phyloP scores from a whole-genome alignment of 2,888 invertebrate genomes.

The Amphipoea lucens region DNA sequence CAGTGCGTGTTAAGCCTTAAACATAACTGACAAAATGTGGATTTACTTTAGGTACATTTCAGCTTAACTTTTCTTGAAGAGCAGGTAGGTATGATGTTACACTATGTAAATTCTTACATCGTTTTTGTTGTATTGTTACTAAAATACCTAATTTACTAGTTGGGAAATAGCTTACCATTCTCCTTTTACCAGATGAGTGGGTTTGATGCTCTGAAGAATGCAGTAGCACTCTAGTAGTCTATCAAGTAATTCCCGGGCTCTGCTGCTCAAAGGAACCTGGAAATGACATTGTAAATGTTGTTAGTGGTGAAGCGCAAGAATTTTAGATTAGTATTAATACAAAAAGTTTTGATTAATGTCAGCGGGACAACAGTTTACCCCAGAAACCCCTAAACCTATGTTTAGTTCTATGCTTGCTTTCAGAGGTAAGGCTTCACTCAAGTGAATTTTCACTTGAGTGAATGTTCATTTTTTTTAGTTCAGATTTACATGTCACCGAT shows the following conservation, averaged over 20 bases:
- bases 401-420: background rate
- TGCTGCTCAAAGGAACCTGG: background rate
- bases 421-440: background rate
- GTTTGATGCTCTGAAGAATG: background rate
- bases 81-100: background rate
- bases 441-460: background rate
- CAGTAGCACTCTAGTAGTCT: too few species aligned
- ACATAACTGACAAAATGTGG: background rate
- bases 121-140: background rate
- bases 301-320: background rate
- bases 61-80: background rate
- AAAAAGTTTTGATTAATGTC: background rate
- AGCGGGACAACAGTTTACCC: background rate
- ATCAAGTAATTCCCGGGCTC: too few species aligned
- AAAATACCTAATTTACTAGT: background rate
- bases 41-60: background rate
- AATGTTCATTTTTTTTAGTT: background rate
- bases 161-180: background rate
- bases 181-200: background rate
- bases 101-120: background rate
- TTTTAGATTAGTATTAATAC: background rate
- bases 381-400: background rate
- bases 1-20: background rate
- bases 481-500: background rate
- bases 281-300: background rate